These are phyloP conservation scores for Pao palembangensis DNA, from an alignment of 2,113 vertebrate genomes.

Conservation along the genomic window DNA sequence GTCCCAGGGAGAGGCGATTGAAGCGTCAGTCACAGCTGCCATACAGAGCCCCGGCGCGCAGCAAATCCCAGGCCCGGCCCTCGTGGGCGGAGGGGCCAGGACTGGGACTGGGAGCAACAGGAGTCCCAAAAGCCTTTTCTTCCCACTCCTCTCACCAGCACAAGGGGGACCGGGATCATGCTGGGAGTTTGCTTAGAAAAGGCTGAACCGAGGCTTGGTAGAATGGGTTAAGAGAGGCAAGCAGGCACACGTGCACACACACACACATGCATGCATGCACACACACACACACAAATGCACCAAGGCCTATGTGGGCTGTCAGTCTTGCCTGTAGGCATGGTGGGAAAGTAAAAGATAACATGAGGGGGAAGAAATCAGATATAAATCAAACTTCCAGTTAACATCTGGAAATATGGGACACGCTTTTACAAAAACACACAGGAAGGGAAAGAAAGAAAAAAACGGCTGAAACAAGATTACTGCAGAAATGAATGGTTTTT, in stretches of 20 bases:
- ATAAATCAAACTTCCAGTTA: slow-evolving; percentile 63
- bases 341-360: slow-evolving; percentile 52
- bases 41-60: slow-evolving; percentile 63
- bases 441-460: slow-evolving; percentile 21
- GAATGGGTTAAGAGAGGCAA: slow-evolving; percentile 71
- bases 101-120: slow-evolving; percentile 64
- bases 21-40: slow-evolving; percentile 79
- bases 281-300: slow-evolving; percentile 6
- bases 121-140: slow-evolving; percentile 71
- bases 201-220: slow-evolving; percentile 62
- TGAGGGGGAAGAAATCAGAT: background rate
- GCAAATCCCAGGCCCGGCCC: slow-evolving; percentile 67
- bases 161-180: slow-evolving; percentile 62
- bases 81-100: slow-evolving; percentile 50
- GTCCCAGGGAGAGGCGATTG: slow-evolving; percentile 75
- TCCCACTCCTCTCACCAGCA: slow-evolving; percentile 60
- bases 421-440: slow-evolving; percentile 12
- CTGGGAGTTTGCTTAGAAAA: slow-evolving; percentile 75
- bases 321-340: slow-evolving; percentile 54
- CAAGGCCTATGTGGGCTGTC: slow-evolving; percentile 44
- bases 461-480: slow-evolving; percentile 60
- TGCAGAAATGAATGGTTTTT: slow-evolving; percentile 56
- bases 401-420: slow-evolving; percentile 46
- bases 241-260: slow-evolving; percentile 30
- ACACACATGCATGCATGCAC: background rate